Evolutionary conservation across 1,140 invertebrate species (phyloP), one percentile per base, ranked within the genome.

Genomic region (Zaprionus inermis): DNA sequence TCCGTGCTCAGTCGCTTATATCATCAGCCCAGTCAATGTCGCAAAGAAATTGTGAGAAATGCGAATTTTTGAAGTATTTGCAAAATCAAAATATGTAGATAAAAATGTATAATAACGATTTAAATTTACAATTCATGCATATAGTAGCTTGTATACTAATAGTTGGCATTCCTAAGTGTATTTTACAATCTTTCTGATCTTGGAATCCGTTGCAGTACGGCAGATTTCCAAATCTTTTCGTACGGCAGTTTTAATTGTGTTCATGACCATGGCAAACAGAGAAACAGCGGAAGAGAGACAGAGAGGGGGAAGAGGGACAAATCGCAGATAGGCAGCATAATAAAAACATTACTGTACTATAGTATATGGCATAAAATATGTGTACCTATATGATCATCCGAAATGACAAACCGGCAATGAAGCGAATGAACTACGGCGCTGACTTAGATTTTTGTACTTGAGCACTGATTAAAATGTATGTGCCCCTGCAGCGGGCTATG

Each of bases 381-480:
- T 65, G 2, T 54, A 32, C 4, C n/a, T 65, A 49, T 41, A 57
- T 74, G 38, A 44, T 28, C 49, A 57, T 41, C 16, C 41, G 30
- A 55, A 65, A 60, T 69, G 59, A 36, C 51, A 36, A 51, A 54
- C 56, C 65, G 65, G 58, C 72, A 74, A 74, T 68, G 70, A 77
- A 61, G 84, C 74, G 69, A 72, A 76, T 76, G 73, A 71, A 60
- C 64, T 77, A 72, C 59, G 71, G 70, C 59, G 34, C 51, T 61
- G 64, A 73, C 75, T 68, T 58, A 59, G 66, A 64, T 61, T 72
- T 68, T 71, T 82, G 84, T 88, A 83, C 84, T 89, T 89, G 84
- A 79, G 84, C 84, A 71, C 76, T 89, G 84, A 89, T 89, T 89
- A 89, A 89, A 89, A 88, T 84, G 84, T 86, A 66, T 57, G 64